phyloP scores from a whole-genome alignment of 2,888 invertebrate genomes.

The Diabrotica balteata region DNA sequence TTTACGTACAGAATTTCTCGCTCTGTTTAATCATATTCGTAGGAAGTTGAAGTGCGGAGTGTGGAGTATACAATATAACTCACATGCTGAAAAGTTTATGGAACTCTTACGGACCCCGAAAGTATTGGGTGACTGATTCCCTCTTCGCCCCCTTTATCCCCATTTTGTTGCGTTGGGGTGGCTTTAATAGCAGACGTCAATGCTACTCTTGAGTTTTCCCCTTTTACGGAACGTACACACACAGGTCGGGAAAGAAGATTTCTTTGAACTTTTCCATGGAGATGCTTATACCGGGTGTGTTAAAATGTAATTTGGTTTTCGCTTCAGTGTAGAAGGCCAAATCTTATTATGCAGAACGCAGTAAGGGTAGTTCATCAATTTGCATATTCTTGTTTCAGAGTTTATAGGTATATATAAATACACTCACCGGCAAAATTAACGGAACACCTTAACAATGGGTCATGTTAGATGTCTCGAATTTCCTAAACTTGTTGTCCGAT shows the following conservation, averaged over 20 bases:
- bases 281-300: not conserved
- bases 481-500: no score
- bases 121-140: slow-evolving; percentile 25
- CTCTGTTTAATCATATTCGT: slow-evolving; percentile 26
- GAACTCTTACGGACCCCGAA: slow-evolving; percentile 27
- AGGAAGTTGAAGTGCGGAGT: slow-evolving; percentile 24
- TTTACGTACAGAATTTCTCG: slow-evolving; percentile 26
- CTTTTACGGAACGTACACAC: slow-evolving; percentile 13
- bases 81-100: slow-evolving; percentile 33
- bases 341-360: no score
- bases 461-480: no score
- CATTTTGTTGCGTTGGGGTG: slow-evolving; percentile 26
- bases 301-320: no score
- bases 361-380: no score
- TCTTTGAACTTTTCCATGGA: slow-evolving; percentile 6
- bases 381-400: no score
- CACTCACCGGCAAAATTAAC: no score
- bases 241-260: slow-evolving; percentile 12
- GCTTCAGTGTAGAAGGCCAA: no score
- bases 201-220: slow-evolving; percentile 25
- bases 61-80: slow-evolving; percentile 28
- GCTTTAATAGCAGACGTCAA: slow-evolving; percentile 24
- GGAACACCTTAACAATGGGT: no score
- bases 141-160: slow-evolving; percentile 20
- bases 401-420: no score